phyloP scores from a whole-genome alignment of 2,113 vertebrate species.

The Tursiops truncatus region DNA sequence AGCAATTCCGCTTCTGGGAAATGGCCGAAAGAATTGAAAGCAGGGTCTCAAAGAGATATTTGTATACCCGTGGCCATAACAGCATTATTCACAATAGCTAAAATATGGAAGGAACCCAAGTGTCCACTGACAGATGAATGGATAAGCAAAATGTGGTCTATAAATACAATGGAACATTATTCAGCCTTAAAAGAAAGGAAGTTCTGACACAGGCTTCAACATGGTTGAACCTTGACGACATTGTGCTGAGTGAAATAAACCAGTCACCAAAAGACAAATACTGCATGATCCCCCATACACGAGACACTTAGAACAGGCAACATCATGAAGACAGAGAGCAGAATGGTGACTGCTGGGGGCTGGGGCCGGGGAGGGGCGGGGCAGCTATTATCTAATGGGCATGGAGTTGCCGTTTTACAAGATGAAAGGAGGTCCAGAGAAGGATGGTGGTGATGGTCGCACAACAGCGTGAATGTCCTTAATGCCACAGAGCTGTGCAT shows the following conservation, averaged over 20 bases:
- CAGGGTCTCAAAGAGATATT: background rate
- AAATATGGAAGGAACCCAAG: background rate
- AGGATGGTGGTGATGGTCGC: rapidly evolving
- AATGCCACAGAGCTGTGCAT: background rate
- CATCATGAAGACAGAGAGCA: rapidly evolving
- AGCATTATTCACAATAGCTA: background rate
- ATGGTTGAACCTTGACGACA: rapidly evolving
- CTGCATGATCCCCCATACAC: background rate
- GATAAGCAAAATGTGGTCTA: background rate
- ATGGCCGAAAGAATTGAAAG: background rate
- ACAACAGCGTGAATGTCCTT: background rate
- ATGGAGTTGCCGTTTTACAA: background rate
- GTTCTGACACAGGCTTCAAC: background rate
- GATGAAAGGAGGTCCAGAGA: background rate
- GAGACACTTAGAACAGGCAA: background rate
- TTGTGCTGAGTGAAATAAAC: background rate
- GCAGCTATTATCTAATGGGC: background rate
- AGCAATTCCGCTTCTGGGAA: background rate
- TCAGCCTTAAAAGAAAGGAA: background rate
- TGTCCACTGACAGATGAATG: background rate
- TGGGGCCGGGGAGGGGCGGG: background rate
- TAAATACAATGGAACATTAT: background rate
- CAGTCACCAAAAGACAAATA: background rate
- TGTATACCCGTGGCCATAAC: background rate
- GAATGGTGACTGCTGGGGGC: too few species aligned